Evolutionary conservation across 2,797 vertebrate genomes (phyloP).

Genomic region (Hypotaenidia okinawae): DNA sequence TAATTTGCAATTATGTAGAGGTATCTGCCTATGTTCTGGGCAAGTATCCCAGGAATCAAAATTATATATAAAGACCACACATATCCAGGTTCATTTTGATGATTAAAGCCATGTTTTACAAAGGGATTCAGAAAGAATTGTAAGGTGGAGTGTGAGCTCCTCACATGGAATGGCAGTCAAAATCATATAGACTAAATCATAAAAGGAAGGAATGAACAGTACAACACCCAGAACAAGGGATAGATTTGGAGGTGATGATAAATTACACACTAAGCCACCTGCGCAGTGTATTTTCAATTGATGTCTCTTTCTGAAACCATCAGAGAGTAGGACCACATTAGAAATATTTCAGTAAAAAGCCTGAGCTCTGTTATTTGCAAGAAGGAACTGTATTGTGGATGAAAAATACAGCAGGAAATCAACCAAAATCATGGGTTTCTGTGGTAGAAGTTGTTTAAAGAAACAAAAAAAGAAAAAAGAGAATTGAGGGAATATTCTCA

Average conservation of each 20-base stretch:
- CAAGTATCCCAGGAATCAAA: neutral
- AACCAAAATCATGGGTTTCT: neutral
- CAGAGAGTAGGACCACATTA: constrained; percentile 20
- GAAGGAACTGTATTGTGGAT: neutral
- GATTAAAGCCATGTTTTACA: constrained; percentile 56
- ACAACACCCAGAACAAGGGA: constrained; percentile 36
- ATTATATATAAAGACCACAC: neutral
- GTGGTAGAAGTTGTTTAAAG: neutral
- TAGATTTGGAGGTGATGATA: constrained; percentile 38
- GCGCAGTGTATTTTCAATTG: constrained; percentile 17
- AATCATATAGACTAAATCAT: constrained; percentile 40
- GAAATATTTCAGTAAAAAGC: constrained; percentile 21
- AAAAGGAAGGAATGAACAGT: constrained; percentile 57
- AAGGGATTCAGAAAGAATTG: constrained; percentile 49
- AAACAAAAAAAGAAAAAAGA: neutral
- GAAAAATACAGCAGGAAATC: constrained; percentile 21
- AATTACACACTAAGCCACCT: constrained; percentile 46
- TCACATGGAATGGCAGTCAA: constrained; percentile 53
- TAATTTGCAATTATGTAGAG: neutral
- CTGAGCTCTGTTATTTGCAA: neutral
- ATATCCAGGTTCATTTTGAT: constrained; percentile 14
- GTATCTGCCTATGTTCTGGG: neutral
- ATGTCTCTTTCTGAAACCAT: constrained; percentile 44
- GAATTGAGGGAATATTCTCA: neutral
- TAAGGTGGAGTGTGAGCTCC: constrained; percentile 12